A percentile compares a stretch with the other conserved stretches of the same genome.
Evolutionary conservation across 2,113 vertebrate genomes (phyloP).

Genomic region (Tychaedon coryphoeus): DNA sequence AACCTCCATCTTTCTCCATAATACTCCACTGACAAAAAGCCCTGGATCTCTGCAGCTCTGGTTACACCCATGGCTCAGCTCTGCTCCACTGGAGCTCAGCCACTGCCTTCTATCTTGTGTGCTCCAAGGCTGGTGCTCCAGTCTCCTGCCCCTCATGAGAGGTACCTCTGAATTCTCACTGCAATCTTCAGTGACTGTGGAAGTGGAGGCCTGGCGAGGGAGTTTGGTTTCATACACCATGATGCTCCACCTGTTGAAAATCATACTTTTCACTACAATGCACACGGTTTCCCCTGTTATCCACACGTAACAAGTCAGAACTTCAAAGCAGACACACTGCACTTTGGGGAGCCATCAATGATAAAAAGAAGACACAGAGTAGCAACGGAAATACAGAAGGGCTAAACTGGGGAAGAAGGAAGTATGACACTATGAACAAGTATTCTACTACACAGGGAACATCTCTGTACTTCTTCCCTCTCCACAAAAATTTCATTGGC

Average conservation of each 20-base stretch:
- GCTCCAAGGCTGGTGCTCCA: not conserved
- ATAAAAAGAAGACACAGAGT: not conserved
- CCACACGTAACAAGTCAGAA: not conserved
- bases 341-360: not conserved
- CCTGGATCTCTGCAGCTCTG: not conserved
- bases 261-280: not conserved
- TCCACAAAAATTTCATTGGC: not conserved
- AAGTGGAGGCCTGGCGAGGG: conserved; percentile 83
- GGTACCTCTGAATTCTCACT: conserved; percentile 92
- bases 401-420: not conserved
- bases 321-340: not conserved
- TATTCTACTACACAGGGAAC: not conserved
- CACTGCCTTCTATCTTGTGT: not conserved
- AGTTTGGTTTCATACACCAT: conserved; percentile 98
- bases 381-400: not conserved
- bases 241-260: conserved; percentile 88
- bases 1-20: not conserved
- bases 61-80: not conserved
- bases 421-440: not conserved
- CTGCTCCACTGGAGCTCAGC: not conserved
- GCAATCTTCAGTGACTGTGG: conserved; percentile 84
- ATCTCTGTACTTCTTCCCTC: not conserved
- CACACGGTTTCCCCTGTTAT: not conserved
- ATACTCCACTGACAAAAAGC: not conserved
- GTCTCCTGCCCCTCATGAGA: not conserved